phyloP scores from a whole-genome alignment of 2,113 vertebrate species.

The Centropristis striata region DNA sequence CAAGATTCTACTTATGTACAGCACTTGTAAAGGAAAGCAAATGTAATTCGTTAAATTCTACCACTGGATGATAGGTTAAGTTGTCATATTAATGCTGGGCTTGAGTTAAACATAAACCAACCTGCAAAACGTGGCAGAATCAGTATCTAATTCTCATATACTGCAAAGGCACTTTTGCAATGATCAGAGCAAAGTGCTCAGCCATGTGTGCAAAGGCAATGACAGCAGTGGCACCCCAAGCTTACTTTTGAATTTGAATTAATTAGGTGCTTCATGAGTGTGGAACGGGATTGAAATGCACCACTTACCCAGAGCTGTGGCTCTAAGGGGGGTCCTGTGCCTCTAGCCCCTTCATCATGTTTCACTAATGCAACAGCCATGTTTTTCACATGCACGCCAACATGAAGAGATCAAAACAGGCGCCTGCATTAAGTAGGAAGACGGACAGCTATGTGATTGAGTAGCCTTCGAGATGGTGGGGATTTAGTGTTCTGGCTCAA shows the following conservation, averaged over 20 bases:
- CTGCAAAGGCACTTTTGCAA: not conserved
- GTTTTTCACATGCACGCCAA: not conserved
- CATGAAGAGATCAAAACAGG: not conserved
- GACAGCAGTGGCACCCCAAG: not conserved
- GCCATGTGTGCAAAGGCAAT: not conserved
- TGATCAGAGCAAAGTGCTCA: slow-evolving; percentile 1
- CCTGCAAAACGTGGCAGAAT: not conserved
- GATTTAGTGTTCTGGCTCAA: slow-evolving; percentile 3
- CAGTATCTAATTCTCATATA: not conserved
- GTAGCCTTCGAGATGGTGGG: not conserved
- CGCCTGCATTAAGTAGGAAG: not conserved
- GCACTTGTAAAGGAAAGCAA: too few relatives aligned
- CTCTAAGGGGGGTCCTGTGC: not conserved
- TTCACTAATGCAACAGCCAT: slow-evolving; percentile 1
- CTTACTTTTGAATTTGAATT: not conserved
- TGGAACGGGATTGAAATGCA: slow-evolving; percentile 6
- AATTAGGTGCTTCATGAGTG: not conserved
- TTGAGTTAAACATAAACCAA: not conserved
- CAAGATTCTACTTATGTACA: too few relatives aligned
- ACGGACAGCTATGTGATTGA: not conserved
- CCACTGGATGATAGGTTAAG: not conserved
- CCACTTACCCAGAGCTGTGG: slow-evolving; percentile 4
- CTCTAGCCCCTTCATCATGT: slow-evolving; percentile 3
- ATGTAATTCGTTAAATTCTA: too few relatives aligned
- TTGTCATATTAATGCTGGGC: not conserved